Evolutionary conservation across 2,113 vertebrate species (phyloP).

Genomic region (Coptodon rendalli): DNA sequence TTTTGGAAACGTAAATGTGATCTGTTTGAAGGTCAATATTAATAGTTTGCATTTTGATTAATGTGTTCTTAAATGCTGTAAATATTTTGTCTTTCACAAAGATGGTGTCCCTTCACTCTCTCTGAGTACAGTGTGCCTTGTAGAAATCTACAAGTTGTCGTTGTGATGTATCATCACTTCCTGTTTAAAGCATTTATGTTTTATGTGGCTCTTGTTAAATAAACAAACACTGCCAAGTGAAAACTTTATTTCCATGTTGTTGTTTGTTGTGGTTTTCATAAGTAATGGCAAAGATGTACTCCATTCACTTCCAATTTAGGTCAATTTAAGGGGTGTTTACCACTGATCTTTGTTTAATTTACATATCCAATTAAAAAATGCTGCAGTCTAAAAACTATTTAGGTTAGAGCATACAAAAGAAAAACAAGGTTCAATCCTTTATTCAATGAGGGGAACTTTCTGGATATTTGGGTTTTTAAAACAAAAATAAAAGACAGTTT

Average conservation of each 20-base stretch:
- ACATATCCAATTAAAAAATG: background rate
- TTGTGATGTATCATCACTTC: constrained; percentile 27
- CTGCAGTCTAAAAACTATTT: background rate
- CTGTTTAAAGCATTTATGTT: background rate
- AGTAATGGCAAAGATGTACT: background rate
- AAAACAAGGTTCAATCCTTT: background rate
- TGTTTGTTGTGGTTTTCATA: background rate
- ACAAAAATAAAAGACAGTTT: background rate
- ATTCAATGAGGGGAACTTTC: background rate
- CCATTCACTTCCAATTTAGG: background rate
- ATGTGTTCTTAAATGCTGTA: background rate
- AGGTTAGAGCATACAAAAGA: background rate
- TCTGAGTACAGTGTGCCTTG: constrained; percentile 14
- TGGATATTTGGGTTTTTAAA: background rate
- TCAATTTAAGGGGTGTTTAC: background rate
- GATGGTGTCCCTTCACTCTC: background rate
- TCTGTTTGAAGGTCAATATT: background rate
- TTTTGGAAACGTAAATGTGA: background rate
- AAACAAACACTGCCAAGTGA: background rate
- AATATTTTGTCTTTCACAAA: constrained; percentile 9
- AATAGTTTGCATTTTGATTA: background rate
- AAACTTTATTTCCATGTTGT: background rate
- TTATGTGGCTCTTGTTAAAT: background rate
- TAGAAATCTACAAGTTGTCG: constrained; percentile 14
- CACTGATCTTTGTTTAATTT: background rate